A percentile compares a stretch with the other conserved stretches of the same genome.
Conservation (phyloP, 2,113 vertebrate genomes). For the Cyanoramphus novaezelandiae region DNA sequence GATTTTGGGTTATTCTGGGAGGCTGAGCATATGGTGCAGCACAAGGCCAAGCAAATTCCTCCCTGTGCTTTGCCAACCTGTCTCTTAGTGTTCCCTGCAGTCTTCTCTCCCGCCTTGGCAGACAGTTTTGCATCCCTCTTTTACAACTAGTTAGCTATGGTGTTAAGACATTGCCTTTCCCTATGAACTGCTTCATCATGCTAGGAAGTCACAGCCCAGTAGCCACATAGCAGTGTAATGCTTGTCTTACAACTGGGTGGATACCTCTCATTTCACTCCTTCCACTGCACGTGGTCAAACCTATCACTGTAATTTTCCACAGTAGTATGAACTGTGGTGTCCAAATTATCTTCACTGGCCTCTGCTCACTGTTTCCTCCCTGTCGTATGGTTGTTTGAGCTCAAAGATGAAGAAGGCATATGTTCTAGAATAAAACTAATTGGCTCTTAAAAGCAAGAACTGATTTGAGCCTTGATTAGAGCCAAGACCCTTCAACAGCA, state of each 20-base stretch:
- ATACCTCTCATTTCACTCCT: neutral
- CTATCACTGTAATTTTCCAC: neutral
- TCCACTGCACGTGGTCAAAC: neutral
- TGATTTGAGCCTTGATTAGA: neutral
- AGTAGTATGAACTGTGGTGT: neutral
- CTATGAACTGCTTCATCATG: neutral
- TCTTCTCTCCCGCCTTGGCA: neutral
- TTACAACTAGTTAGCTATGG: neutral
- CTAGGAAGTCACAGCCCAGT: neutral
- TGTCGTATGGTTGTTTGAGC: neutral
- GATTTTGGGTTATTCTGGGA: constrained; percentile 54
- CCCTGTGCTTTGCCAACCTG: neutral
- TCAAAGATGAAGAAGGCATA: neutral
- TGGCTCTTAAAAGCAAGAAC: neutral
- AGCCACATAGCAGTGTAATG: neutral
- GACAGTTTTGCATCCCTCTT: neutral
- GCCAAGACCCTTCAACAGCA: neutral
- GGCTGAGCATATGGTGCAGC: constrained; percentile 39
- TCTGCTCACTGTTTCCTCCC: neutral
- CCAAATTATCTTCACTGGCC: neutral
- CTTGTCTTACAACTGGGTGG: neutral
- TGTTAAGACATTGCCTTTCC: neutral
- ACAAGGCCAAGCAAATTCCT: constrained; percentile 11
- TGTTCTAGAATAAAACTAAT: neutral
- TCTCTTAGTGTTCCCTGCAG: neutral